Conservation (phyloP, 2,888 invertebrate genomes). For the Folsomia manolachei region DNA sequence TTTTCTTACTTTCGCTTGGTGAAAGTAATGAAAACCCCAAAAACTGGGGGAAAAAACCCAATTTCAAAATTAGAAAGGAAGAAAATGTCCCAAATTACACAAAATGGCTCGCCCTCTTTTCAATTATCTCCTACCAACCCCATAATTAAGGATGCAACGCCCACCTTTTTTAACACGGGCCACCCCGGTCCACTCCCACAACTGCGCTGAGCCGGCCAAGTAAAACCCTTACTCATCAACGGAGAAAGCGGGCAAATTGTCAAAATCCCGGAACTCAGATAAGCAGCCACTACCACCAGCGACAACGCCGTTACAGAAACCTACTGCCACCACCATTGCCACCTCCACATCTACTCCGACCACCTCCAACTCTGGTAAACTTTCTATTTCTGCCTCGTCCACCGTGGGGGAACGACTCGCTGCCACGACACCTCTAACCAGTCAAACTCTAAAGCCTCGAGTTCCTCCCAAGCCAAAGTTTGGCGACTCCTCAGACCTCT, state of each 20-base stretch:
- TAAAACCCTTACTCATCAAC: neutral
- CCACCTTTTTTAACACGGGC: no score
- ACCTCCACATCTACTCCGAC: neutral
- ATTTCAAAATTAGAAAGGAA: no score
- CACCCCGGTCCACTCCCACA: no score
- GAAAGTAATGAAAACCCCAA: no score
- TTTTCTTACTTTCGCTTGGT: no score
- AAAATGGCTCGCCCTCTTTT: no score
- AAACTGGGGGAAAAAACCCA: no score
- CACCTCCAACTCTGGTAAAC: neutral
- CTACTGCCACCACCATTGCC: slow-evolving; percentile 6
- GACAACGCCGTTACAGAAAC: neutral
- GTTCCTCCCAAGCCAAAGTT: slow-evolving; percentile 16
- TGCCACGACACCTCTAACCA: slow-evolving; percentile 5
- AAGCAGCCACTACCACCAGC: neutral
- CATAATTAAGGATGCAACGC: no score
- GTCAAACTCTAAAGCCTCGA: slow-evolving; percentile 9
- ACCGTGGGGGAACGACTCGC: slow-evolving; percentile 17
- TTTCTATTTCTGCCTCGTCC: slow-evolving; percentile 6
- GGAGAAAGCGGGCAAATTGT: neutral
- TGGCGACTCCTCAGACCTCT: neutral
- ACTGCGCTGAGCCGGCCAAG: neutral
- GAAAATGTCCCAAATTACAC: no score
- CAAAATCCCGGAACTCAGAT: neutral
- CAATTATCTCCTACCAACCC: no score